Evolutionary conservation across 2,888 invertebrate species (phyloP).

Genomic region (Cotesia congregata): DNA sequence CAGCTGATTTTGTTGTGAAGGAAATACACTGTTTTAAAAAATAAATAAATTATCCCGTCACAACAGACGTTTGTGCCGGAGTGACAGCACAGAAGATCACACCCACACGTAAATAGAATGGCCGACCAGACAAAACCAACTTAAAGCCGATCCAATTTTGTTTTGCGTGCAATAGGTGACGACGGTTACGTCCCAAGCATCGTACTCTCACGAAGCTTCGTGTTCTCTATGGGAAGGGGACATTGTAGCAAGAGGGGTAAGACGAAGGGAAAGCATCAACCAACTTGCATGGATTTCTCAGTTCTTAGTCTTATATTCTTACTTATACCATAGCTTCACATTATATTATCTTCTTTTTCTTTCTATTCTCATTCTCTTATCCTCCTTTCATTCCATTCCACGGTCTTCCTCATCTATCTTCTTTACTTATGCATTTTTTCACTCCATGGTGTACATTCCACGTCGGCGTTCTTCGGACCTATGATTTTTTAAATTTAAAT

Average conservation of each 20-base stretch:
- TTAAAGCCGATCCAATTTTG: conserved; percentile 51
- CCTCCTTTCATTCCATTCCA: neutral
- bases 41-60: neutral
- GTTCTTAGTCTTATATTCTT: neutral
- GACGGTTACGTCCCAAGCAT: conserved; percentile 57
- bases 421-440: conserved; percentile 9
- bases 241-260: conserved; percentile 18
- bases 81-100: conserved; percentile 12
- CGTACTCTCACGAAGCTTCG: conserved; percentile 16
- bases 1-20: too few relatives aligned
- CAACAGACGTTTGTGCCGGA: neutral
- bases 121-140: conserved; percentile 26
- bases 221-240: neutral
- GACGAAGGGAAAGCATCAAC: neutral
- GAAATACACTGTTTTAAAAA: neutral
- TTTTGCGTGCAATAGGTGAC: conserved; percentile 58
- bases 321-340: neutral
- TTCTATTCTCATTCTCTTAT: neutral
- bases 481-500: neutral
- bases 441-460: neutral
- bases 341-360: conserved; percentile 5
- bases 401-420: conserved; percentile 6
- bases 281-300: conserved; percentile 31
- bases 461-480: neutral
- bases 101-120: conserved; percentile 24